Percentiles rank a stretch among this genome's conserved stretches.
Conservation (phyloP, 1,140 invertebrate species). For the Aphaenogaster floridana region DNA sequence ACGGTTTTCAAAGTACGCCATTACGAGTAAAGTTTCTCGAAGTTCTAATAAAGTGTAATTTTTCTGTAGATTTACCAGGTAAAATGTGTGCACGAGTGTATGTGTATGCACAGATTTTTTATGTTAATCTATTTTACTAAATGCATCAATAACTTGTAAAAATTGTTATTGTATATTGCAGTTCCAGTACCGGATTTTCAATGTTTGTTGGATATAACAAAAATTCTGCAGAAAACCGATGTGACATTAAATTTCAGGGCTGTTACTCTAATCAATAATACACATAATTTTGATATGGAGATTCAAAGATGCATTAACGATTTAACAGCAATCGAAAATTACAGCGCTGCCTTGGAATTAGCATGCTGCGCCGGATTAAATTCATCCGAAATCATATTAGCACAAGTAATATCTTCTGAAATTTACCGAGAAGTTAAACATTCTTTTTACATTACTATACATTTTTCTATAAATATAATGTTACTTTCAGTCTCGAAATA, state of each 20-base stretch:
- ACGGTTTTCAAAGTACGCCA: constrained; percentile 87
- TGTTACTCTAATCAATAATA: constrained; percentile 79
- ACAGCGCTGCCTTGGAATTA: constrained; percentile 88
- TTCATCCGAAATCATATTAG: constrained; percentile 81
- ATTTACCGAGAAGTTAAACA: background rate
- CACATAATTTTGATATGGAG: constrained; percentile 77
- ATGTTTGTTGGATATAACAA: constrained; percentile 86
- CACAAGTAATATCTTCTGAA: constrained; percentile 74
- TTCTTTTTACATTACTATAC: background rate
- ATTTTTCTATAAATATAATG: constrained; percentile 29
- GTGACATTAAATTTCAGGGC: constrained; percentile 80
- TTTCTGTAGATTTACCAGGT: constrained; percentile 88
- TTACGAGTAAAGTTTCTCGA: constrained; percentile 88
- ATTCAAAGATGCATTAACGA: constrained; percentile 87
- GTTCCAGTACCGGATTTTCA: constrained; percentile 87
- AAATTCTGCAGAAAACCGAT: constrained; percentile 83
- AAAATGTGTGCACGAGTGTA: constrained; percentile 55
- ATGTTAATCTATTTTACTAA: constrained; percentile 4
- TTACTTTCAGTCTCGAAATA: constrained; percentile 77
- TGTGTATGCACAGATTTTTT: background rate
- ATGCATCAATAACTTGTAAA: constrained; percentile 17
- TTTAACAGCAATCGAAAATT: constrained; percentile 86
- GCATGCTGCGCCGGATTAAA: constrained; percentile 86
- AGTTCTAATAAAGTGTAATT: constrained; percentile 85
- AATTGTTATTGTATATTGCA: constrained; percentile 74